Percentiles rank a stretch among this genome's conserved stretches.
phyloP scores from a whole-genome alignment of 2,113 vertebrate genomes.

The Ia io region DNA sequence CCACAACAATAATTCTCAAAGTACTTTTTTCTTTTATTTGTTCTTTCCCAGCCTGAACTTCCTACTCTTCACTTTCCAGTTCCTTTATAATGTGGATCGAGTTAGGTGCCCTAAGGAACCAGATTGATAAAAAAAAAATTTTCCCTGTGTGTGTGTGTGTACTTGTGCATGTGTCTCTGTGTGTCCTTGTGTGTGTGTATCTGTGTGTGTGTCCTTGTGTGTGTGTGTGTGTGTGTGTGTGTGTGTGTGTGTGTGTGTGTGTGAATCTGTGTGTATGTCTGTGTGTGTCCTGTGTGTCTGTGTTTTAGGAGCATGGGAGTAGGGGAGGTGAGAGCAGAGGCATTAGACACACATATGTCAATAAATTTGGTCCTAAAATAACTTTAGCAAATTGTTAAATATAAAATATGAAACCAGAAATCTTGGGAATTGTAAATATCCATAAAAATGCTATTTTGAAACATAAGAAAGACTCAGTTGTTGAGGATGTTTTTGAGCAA shows the following conservation, averaged over 20 bases:
- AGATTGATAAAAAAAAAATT: background rate
- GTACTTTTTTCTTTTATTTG: background rate
- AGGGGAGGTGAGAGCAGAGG: background rate
- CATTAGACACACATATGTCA: background rate
- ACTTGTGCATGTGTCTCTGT: accelerated
- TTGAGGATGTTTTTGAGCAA: background rate
- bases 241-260: accelerated
- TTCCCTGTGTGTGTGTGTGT: too few relatives aligned
- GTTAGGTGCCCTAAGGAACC: background rate
- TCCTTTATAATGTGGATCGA: background rate
- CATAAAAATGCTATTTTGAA: background rate
- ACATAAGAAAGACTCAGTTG: background rate
- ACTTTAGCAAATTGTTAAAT: background rate
- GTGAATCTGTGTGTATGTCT: accelerated
- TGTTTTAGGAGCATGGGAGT: background rate
- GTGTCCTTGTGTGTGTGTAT: background rate
- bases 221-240: too few relatives aligned
- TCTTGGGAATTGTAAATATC: background rate
- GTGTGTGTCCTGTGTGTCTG: background rate
- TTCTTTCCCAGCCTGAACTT: background rate
- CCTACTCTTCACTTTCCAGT: background rate
- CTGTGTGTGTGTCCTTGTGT: too few relatives aligned
- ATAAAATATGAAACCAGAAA: background rate
- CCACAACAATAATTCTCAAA: background rate
- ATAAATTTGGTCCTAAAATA: background rate